These are phyloP conservation scores for Lophotis ruficrista DNA, from an alignment of 2,113 vertebrate genomes.

Conservation along the genomic window DNA sequence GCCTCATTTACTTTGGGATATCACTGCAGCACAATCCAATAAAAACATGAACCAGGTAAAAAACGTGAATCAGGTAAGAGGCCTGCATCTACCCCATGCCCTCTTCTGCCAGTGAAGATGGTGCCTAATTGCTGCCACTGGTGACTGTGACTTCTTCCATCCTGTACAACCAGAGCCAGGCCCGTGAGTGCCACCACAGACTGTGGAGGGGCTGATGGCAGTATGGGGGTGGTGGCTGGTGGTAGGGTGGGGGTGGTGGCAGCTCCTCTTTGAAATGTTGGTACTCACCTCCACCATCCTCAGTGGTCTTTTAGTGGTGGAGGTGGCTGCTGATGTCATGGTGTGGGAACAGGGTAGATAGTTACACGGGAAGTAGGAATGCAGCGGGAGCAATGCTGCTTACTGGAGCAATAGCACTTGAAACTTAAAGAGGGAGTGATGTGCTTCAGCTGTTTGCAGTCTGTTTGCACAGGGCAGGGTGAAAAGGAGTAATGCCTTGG, in stretches of 20 bases:
- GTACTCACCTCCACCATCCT: not conserved
- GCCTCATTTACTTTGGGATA: not conserved
- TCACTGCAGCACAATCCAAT: not conserved
- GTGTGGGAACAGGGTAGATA: not conserved
- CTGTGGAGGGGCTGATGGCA: not conserved
- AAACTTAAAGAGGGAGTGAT: not conserved
- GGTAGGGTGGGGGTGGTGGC: not conserved
- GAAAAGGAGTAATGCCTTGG: not conserved
- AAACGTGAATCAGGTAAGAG: not conserved
- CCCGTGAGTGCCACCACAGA: not conserved
- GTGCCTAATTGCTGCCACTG: not conserved
- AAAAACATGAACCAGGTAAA: not conserved
- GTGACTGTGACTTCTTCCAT: not conserved
- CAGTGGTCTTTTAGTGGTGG: not conserved
- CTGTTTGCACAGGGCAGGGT: not conserved
- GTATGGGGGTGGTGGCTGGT: too few relatives aligned
- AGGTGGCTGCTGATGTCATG: not conserved
- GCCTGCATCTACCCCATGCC: not conserved
- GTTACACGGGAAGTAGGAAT: not conserved
- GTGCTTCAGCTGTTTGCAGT: not conserved
- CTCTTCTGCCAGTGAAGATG: not conserved
- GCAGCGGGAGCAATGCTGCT: not conserved
- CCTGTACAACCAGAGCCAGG: not conserved
- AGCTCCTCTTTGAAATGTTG: not conserved
- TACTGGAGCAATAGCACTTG: not conserved